Base-by-base conservation (phyloP, 2,797 vertebrate species). In the Toxotes lorentzi region DNA sequence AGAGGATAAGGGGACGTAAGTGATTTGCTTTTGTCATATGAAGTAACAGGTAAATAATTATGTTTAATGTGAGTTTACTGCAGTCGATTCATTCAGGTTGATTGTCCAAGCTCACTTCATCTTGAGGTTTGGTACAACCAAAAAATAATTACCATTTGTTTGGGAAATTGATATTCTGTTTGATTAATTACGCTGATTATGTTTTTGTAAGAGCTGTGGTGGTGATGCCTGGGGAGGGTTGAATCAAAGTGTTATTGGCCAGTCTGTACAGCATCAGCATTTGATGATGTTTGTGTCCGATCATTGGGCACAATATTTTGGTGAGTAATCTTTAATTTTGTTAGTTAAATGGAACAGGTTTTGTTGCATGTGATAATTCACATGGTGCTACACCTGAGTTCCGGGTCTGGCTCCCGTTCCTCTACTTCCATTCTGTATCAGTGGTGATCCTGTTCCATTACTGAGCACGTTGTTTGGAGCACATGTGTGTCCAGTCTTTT, bases 301-400 rank as follows among this genome's bases (percentile, higher is more conserved):
- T 76, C 58, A 66, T 43, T 68, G 30, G 61, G 34, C 21, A 50
- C 17, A 72, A 2, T 45, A 3, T 59, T 70, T 48, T 47, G 17
- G 19, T 45, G 27, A 41, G 4, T 27, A 19, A 19, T 43, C 7
- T 21, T 43, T 53, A 2, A n/a, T 65, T 82, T 64, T 63, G 47
- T 69, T 7, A 14, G 9, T 76, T 62, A 19, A 62, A 59, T 14
- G 19, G 23, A 68, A 13, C 85, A 78, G 45, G 43, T 87, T 85
- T 48, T 64, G 41, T 21, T 78, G 47, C 78, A 79, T 70, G 76
- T 88, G 72, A 66, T 35, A 14, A 19, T 51, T 78, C 83, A 83
- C 88, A 34, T 78, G 70, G 34, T 6, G n/a, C 43, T 50, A 30
- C 79, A 79, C 63, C 72, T 77, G 85, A 87, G 43, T 30, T 59